phyloP scores from a whole-genome alignment of 2,888 invertebrate species.

The Sinotaia quadrata region DNA sequence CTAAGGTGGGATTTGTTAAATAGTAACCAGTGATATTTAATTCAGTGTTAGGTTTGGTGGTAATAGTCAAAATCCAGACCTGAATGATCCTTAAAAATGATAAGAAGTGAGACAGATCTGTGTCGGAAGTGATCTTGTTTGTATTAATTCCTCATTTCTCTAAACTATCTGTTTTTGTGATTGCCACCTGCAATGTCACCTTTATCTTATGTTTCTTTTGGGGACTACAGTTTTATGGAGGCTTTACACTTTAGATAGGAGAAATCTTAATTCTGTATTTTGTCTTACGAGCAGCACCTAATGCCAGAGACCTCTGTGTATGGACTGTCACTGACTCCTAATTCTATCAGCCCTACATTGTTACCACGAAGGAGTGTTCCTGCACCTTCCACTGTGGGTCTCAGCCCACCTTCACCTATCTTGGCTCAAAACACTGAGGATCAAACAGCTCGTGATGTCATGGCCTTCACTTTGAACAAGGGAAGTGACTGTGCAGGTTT shows the following conservation, averaged over 20 bases:
- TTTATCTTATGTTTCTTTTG: background rate
- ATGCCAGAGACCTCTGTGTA: slow-evolving; percentile 36
- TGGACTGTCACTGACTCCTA: slow-evolving; percentile 28
- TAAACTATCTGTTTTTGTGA: too few species aligned
- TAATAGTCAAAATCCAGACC: too few species aligned
- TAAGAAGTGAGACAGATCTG: too few species aligned
- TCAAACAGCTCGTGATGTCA: background rate
- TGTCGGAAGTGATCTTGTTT: too few species aligned
- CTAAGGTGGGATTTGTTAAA: too few species aligned
- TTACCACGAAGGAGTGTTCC: slow-evolving; percentile 29
- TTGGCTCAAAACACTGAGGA: slow-evolving; percentile 21
- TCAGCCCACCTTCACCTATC: slow-evolving; percentile 29
- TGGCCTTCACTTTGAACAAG: slow-evolving; percentile 4
- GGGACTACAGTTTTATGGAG: background rate
- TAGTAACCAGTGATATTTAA: too few species aligned
- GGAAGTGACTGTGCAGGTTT: background rate
- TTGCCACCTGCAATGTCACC: background rate
- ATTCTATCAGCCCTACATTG: slow-evolving; percentile 12
- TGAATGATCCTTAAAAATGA: too few species aligned
- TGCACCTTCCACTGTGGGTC: slow-evolving; percentile 27
- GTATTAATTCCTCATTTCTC: too few species aligned
- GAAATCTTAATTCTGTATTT: too few species aligned
- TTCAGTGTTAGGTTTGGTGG: too few species aligned
- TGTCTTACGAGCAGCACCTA: slow-evolving; percentile 25
- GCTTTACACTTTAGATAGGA: background rate